Evolutionary conservation across 1,140 invertebrate genomes (phyloP), one percentile per base, ranked within the genome.

Genomic region (Drosophila pseudoananassae): DNA sequence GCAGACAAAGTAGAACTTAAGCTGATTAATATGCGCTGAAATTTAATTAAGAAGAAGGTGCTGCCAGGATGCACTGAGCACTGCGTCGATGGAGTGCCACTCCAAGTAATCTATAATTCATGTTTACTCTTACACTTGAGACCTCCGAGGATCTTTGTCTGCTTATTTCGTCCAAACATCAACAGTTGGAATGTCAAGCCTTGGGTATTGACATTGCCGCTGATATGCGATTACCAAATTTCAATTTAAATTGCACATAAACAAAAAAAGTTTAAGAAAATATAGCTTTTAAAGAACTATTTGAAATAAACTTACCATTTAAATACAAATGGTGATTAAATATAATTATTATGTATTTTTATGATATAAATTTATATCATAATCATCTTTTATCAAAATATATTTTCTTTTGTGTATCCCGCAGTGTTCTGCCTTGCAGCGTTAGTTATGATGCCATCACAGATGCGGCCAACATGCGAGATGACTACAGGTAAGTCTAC

Each of bases 391-490:
- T 20, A 20, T 20, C 2, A 20, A 20, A 20, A 20, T 17, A 17
- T 17, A 23, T 64, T 36, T 71, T 14, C 25, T 38, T 56, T 15
- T 12, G 46, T 15, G 33, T 23, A 63, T 51, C 54, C 29, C 92
- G 7, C 90, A 94, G 94, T 75, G 93, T 94, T 5, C 61, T 94
- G 25, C 94, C 94, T 10, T 94, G 94, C 76, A 94, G 92, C 72
- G 94, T 94, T 8, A 93, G 93, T 29, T 93, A 94, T 76, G 93
- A 93, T 58, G 89, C 92, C 58, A 70, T 92, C 38, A 90, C 82
- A 38, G 79, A 92, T 51, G 89, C 92, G 46, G 78, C 90, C 64
- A 78, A 91, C 57, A 73, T 90, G 51, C 91, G 92, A 63, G 93
- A 94, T 68, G 93, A 93, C 55, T 84, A 70, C 83, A 87, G 90